A percentile compares a stretch with the other conserved stretches of the same genome.
phyloP scores from a whole-genome alignment of 2,797 vertebrate genomes.

The Pseudochaenichthys georgianus region DNA sequence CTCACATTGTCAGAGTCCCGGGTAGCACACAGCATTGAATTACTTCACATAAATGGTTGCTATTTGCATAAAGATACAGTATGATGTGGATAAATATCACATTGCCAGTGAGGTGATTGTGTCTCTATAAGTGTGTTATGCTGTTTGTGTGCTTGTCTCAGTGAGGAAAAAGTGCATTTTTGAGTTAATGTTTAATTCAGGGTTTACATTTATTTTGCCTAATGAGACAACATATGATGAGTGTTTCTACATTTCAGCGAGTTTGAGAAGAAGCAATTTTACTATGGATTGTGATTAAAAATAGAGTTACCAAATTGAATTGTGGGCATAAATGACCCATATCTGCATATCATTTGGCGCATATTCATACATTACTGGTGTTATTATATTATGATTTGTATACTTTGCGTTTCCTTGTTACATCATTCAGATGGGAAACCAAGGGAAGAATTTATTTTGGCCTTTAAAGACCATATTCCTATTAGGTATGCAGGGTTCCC shows the following conservation, averaged over 20 bases:
- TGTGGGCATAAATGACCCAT: conserved; percentile 25
- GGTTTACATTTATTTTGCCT: conserved; percentile 30
- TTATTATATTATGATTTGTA: too few relatives aligned
- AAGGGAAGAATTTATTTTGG: too few relatives aligned
- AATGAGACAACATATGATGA: conserved; percentile 8
- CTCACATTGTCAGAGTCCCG: conserved; percentile 53
- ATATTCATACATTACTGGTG: too few relatives aligned
- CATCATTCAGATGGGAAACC: too few relatives aligned
- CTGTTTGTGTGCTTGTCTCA: conserved; percentile 9
- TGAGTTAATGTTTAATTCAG: conserved; percentile 29
- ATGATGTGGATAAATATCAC: conserved; percentile 27
- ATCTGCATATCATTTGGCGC: too few relatives aligned
- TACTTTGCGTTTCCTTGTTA: too few relatives aligned
- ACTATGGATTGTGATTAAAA: conserved; percentile 17
- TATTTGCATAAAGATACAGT: conserved; percentile 45
- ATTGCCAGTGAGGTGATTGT: conserved; percentile 1
- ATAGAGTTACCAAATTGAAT: conserved; percentile 24
- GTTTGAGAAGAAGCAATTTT: conserved; percentile 3
- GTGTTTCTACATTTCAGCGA: conserved; percentile 13
- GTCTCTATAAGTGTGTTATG: conserved; percentile 8
- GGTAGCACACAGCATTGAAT: conserved; percentile 39
- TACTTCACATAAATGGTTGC: conserved; percentile 25
- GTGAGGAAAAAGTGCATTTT: conserved; percentile 13
- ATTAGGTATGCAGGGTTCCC: not conserved
- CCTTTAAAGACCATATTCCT: not conserved